These are phyloP conservation scores for Oxyruncus cristatus DNA, from an alignment of 2,113 vertebrate species.

Conservation along the genomic window DNA sequence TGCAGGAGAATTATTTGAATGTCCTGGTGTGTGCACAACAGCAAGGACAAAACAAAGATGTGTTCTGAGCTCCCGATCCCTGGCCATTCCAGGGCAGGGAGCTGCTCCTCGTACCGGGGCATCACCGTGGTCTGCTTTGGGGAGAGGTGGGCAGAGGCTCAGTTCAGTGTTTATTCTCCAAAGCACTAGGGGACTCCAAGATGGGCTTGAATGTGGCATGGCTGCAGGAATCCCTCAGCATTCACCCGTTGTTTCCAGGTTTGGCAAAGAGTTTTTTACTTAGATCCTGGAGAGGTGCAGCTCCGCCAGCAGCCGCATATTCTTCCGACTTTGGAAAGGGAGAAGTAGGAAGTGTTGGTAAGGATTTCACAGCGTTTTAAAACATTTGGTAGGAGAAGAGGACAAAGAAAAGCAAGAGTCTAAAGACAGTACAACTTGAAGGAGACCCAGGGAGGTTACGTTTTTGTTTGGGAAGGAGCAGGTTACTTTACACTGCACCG, in stretches of 20 bases:
- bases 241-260: neutral
- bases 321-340: neutral
- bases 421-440: neutral
- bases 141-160: neutral
- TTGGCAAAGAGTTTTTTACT: neutral
- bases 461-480: neutral
- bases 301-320: neutral
- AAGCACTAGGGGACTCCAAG: neutral
- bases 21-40: neutral
- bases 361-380: neutral
- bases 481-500: neutral
- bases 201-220: rapidly evolving
- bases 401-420: neutral
- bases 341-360: neutral
- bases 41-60: neutral
- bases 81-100: neutral
- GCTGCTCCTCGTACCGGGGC: neutral
- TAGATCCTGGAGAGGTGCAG: neutral
- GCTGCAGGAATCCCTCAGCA: neutral
- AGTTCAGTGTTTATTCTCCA: neutral
- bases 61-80: neutral
- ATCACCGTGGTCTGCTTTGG: rapidly evolving
- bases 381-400: neutral
- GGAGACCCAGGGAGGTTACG: rapidly evolving
- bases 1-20: neutral